These are phyloP conservation scores for Pogonocherus hispidulus DNA, from an alignment of 2,888 invertebrate species.

Conservation along the genomic window DNA sequence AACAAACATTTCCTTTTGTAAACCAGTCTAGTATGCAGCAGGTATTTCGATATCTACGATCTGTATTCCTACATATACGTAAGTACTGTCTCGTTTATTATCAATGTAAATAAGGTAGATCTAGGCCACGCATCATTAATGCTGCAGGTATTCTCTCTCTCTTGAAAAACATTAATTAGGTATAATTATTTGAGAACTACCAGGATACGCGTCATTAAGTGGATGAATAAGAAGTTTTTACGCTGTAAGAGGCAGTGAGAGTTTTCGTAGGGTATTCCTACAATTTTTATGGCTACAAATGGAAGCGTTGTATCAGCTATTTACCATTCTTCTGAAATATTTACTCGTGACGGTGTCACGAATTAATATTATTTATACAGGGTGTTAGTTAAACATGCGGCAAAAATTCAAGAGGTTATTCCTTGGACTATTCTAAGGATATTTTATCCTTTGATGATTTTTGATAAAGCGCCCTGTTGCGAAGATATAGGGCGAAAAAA, in stretches of 20 bases:
- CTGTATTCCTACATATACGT: conserved; percentile 11
- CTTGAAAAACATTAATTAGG: conserved; percentile 20
- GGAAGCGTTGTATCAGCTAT: no score
- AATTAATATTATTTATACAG: no score
- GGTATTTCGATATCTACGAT: conserved; percentile 22
- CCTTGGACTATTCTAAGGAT: no score
- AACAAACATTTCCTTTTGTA: neutral
- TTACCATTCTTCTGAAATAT: no score
- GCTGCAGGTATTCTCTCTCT: conserved; percentile 2
- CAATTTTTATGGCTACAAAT: neutral
- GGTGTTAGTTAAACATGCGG: no score
- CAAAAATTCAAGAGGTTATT: no score
- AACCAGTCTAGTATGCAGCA: conserved; percentile 4
- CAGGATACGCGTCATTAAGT: conserved; percentile 12
- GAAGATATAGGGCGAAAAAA: no score
- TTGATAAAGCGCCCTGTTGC: no score
- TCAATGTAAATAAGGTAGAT: conserved; percentile 21
- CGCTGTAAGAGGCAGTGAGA: neutral
- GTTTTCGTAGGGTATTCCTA: neutral
- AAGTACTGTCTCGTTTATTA: conserved; percentile 19
- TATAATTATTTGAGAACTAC: conserved; percentile 8
- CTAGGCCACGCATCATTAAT: conserved; percentile 22
- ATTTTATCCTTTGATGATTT: no score
- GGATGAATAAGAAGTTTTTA: neutral
- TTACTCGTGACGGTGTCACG: no score